Percentiles rank a stretch among this genome's conserved stretches.
These are phyloP conservation scores for Psilanteris sp. DNA, from an alignment of 1,140 invertebrate genomes.

Conservation along the genomic window DNA sequence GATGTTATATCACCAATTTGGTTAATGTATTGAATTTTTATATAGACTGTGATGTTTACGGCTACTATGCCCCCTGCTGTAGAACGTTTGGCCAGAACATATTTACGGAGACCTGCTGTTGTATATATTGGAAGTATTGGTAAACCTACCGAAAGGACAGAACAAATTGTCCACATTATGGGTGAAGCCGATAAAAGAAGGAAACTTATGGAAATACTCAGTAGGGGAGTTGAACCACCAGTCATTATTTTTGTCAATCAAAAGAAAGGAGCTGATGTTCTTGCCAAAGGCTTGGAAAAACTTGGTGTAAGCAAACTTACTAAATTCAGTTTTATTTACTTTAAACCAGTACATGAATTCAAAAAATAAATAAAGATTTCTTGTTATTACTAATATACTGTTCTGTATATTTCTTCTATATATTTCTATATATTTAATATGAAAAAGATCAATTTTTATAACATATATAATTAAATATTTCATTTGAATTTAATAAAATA, in stretches of 20 bases:
- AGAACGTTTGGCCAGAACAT: slow-evolving; percentile 96
- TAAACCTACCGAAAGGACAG: slow-evolving; percentile 97
- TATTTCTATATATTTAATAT: too few species aligned
- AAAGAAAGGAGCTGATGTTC: slow-evolving; percentile 99
- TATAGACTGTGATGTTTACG: slow-evolving; percentile 99
- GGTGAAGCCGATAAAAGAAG: slow-evolving; percentile 95
- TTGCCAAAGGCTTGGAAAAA: slow-evolving; percentile 98
- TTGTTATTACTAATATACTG: too few species aligned
- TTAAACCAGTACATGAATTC: too few species aligned
- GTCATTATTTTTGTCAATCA: slow-evolving; percentile 99
- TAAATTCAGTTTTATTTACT: too few species aligned
- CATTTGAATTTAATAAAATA: too few species aligned
- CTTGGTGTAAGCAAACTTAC: too few species aligned
- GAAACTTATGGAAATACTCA: slow-evolving; percentile 92
- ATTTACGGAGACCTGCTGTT: slow-evolving; percentile 96
- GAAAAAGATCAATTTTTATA: too few species aligned
- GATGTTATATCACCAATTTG: too few species aligned
- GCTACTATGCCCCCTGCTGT: slow-evolving; percentile 99
- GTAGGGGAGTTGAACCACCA: slow-evolving; percentile 94
- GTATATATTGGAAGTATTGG: slow-evolving; percentile 99
- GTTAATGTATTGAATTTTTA: slow-evolving; percentile 11
- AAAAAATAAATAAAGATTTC: too few species aligned
- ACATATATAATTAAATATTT: too few species aligned
- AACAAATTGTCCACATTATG: slow-evolving; percentile 98
- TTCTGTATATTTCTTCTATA: too few species aligned